A percentile compares a stretch with the other conserved stretches of the same genome.
These are phyloP conservation scores for Galeruca laticollis DNA, from an alignment of 2,888 invertebrate genomes.

Conservation along the genomic window DNA sequence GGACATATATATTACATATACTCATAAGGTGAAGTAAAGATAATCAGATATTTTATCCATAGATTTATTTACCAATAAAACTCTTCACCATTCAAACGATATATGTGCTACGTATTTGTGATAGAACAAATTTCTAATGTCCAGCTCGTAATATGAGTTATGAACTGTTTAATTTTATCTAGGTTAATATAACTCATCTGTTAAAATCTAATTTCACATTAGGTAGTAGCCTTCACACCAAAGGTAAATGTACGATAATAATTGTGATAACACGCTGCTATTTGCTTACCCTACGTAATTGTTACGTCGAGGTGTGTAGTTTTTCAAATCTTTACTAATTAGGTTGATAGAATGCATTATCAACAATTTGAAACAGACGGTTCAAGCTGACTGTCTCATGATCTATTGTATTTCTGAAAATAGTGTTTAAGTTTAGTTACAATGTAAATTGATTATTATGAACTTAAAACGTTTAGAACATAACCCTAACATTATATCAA, in stretches of 20 bases:
- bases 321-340: constrained; percentile 9
- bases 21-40: too few species aligned
- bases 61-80: too few species aligned
- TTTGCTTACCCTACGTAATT: constrained; percentile 15
- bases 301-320: constrained; percentile 2
- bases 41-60: too few species aligned
- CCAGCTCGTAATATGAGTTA: not conserved
- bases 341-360: constrained; percentile 1
- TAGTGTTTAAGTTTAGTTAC: not conserved
- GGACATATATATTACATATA: too few species aligned
- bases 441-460: not conserved
- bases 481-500: too few species aligned
- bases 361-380: not conserved
- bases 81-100: too few species aligned
- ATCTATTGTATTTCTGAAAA: not conserved
- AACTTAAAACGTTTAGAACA: too few species aligned
- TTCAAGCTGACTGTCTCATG: not conserved
- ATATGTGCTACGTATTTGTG: not conserved
- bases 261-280: constrained; percentile 3
- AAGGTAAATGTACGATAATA: constrained; percentile 17
- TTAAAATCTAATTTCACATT: constrained; percentile 6
- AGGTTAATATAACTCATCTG: constrained; percentile 1
- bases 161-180: constrained; percentile 6
- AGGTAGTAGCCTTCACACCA: constrained; percentile 3
- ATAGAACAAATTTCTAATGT: not conserved